Evolutionary conservation across 2,888 invertebrate species (phyloP).

Genomic region (Nephrocerus scutellatus): DNA sequence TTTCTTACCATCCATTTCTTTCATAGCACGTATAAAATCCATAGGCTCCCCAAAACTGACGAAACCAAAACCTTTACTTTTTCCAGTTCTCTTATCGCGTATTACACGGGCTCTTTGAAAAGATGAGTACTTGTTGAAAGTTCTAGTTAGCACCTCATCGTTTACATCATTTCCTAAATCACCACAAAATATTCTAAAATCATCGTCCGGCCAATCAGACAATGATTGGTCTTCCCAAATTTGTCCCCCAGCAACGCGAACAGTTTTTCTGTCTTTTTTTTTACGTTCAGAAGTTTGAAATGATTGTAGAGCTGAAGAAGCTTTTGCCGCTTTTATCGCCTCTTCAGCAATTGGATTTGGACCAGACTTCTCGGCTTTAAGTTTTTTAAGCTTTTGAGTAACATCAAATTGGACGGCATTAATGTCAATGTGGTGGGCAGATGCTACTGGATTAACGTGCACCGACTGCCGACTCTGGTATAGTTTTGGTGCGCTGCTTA

Average conservation of each 20-base stretch:
- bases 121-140: slow-evolving; percentile 89
- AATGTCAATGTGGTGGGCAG: slow-evolving; percentile 49
- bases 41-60: slow-evolving; percentile 96
- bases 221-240: slow-evolving; percentile 95
- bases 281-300: slow-evolving; percentile 52
- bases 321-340: slow-evolving; percentile 58
- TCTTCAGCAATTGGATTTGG: slow-evolving; percentile 57
- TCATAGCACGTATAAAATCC: slow-evolving; percentile 97
- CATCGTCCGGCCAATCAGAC: slow-evolving; percentile 95
- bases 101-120: slow-evolving; percentile 93
- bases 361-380: slow-evolving; percentile 60
- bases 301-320: slow-evolving; percentile 53
- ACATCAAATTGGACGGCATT: slow-evolving; percentile 53
- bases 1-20: slow-evolving; percentile 98
- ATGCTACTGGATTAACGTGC: slow-evolving; percentile 39
- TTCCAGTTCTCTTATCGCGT: slow-evolving; percentile 92
- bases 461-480: slow-evolving; percentile 54
- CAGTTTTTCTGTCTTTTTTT: slow-evolving; percentile 52
- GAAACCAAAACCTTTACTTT: slow-evolving; percentile 98
- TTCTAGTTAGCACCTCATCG: slow-evolving; percentile 91
- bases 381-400: slow-evolving; percentile 55
- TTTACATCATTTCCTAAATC: slow-evolving; percentile 99
- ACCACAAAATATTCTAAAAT: slow-evolving; percentile 98
- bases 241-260: slow-evolving; percentile 87
- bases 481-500: slow-evolving; percentile 64